Conservation (phyloP, 2,113 vertebrate species). For the human region GRCh38 chr5:21610501-21611000, state of each 20-base stretch:
- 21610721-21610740: not conserved
- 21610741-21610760: not conserved
- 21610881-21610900: not conserved
- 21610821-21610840: not conserved
- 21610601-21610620: not conserved
- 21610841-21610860: not conserved
- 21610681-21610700: no score
- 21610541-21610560: no score
- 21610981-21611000: no score
- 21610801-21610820: not conserved
- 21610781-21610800: not conserved
- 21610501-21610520: not conserved
- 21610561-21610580: not conserved
- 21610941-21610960: no score
- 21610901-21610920: no score
- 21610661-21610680: not conserved
- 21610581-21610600: not conserved
- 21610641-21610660: not conserved
- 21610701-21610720: rapidly evolving
- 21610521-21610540: not conserved
- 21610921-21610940: no score
- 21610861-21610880: not conserved
- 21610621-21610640: not conserved
- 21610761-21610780: not conserved
- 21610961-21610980: no score